Evolutionary conservation across 1,140 invertebrate genomes (phyloP).

Genomic region (roundworm (Caenorhabditis elegans)): WBcel235 BX284602.5:9537501-9538000

Average conservation of each 20-base stretch:
- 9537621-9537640: no score
- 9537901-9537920: background rate
- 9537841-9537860: background rate
- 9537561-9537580: no score
- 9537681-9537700: no score
- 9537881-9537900: background rate
- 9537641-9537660: no score
- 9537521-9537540: no score
- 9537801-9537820: background rate
- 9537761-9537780: background rate
- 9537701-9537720: no score
- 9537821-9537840: background rate
- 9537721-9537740: background rate
- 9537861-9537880: background rate
- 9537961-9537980: background rate
- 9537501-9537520: no score
- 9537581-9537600: no score
- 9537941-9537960: background rate
- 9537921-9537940: background rate
- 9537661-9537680: no score
- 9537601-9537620: no score
- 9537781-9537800: background rate
- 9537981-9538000: background rate
- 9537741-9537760: background rate
- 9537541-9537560: no score